Base-by-base conservation (phyloP, 2,888 invertebrate genomes). In the Conomelus anceps region DNA sequence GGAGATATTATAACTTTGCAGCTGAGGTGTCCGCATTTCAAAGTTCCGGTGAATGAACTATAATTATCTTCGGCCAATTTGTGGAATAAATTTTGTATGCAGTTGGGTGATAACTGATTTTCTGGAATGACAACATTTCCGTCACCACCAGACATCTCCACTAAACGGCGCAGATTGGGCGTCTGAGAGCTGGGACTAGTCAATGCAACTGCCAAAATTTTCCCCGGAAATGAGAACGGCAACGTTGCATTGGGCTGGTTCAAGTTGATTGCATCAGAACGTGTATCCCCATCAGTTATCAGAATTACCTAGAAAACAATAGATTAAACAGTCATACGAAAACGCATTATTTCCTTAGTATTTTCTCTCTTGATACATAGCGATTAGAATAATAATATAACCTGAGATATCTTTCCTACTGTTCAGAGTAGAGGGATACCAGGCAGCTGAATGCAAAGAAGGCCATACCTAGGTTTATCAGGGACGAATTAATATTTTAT, bases 151-250 rank as follows among this genome's bases (percentile, higher is more conserved):
- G 90, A 87, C 24, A 89, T n/a, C 84, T 89, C 89, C 11, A 90
- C 89, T 22, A 90, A 86, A 85, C 89, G 92, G 90, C 92, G 92
- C 6, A 93, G 90, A 24, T 92, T 92, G 6, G 93, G 91, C 86
- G 94, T 94, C 89, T 24, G 87, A 13, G 87, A 86, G 17, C 92
- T 92, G 87, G 91, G 89, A 24, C 91, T 88, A 24, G 91, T 90
- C 13, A 94, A 92, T 90, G 93, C 93, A 29, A 94, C 92, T 22
- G 94, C 92, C 90, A 94, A 97, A 91, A 98, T 94, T 93, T 97
- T 97, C 88, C 96, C 96, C 17, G 97, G 96, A 93, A 96, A 97
- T 13, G 96, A 94, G 92, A 97, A 97, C 7, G 97, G 97, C 34
- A 98, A 93, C 29, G 97, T 97, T 91, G 96, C 92, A 94, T 94